These are phyloP conservation scores for Gonatopus flavifemur DNA, from an alignment of 1,140 invertebrate species.

Conservation along the genomic window DNA sequence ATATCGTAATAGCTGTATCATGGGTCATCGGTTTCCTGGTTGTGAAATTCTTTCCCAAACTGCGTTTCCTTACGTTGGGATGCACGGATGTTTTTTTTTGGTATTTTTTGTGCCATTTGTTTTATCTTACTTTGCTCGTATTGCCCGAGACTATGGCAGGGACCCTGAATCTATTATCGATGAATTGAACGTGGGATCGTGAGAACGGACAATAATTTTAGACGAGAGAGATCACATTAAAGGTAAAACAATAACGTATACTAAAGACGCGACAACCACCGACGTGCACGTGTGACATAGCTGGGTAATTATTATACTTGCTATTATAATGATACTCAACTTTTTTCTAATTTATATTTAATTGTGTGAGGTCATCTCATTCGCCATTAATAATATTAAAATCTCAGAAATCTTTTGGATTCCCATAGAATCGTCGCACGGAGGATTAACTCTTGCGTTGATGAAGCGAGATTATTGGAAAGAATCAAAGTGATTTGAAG, in stretches of 20 bases:
- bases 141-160: constrained; percentile 70
- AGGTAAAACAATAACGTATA: no score
- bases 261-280: no score
- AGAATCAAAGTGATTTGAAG: no score
- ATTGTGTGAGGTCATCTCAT: no score
- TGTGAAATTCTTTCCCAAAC: constrained; percentile 55
- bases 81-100: constrained; percentile 48
- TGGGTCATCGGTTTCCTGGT: constrained; percentile 62
- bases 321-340: not conserved
- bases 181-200: constrained; percentile 36
- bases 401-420: no score
- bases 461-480: no score
- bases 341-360: no score
- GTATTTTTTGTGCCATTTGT: constrained; percentile 19
- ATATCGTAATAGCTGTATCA: constrained; percentile 53
- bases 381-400: no score
- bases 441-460: no score
- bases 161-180: constrained; percentile 60
- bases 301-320: not conserved
- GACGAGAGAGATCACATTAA: constrained; percentile 14
- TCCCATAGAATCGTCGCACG: no score
- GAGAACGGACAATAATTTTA: constrained; percentile 13
- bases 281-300: not conserved
- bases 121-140: constrained; percentile 47
- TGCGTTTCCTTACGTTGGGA: constrained; percentile 34